phyloP scores from a whole-genome alignment of 2,888 invertebrate genomes.

The Caenorhabditis imperialis region DNA sequence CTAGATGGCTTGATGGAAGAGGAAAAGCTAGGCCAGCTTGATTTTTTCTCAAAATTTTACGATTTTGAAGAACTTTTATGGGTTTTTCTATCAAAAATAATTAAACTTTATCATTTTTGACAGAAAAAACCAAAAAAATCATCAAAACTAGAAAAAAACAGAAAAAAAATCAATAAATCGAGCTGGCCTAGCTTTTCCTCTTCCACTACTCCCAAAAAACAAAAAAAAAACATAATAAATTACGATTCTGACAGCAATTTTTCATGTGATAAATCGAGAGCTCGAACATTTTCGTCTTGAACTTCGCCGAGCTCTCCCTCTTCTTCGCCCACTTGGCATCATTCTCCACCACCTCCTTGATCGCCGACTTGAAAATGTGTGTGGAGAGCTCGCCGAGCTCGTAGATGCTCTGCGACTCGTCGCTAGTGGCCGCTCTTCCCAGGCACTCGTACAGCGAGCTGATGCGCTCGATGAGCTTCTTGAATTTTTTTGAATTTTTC shows the following conservation, averaged over 20 bases:
- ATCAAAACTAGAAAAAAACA: neutral
- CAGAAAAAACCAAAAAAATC: neutral
- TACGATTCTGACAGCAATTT: constrained; percentile 11
- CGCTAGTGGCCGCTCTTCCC: neutral
- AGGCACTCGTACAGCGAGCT: constrained; percentile 3
- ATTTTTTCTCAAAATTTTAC: no score
- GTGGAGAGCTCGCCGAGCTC: constrained; percentile 14
- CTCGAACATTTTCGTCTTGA: constrained; percentile 20
- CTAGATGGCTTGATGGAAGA: no score
- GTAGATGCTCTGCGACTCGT: neutral
- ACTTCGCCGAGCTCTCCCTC: no score
- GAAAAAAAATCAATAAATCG: no score
- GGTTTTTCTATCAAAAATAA: no score
- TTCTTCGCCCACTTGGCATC: constrained; percentile 17
- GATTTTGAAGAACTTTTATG: no score
- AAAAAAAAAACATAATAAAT: no score
- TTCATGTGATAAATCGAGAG: constrained; percentile 15
- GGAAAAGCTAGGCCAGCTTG: no score
- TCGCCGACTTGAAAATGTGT: constrained; percentile 24
- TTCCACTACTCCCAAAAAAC: no score
- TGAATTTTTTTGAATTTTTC: no score
- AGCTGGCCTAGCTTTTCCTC: no score
- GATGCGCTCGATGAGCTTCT: neutral
- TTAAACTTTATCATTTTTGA: no score
- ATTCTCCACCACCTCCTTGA: constrained; percentile 34